Base-by-base conservation (phyloP, 37 sponge, comb jelly and placozoan species). In the Lycopodina hypogea region DNA sequence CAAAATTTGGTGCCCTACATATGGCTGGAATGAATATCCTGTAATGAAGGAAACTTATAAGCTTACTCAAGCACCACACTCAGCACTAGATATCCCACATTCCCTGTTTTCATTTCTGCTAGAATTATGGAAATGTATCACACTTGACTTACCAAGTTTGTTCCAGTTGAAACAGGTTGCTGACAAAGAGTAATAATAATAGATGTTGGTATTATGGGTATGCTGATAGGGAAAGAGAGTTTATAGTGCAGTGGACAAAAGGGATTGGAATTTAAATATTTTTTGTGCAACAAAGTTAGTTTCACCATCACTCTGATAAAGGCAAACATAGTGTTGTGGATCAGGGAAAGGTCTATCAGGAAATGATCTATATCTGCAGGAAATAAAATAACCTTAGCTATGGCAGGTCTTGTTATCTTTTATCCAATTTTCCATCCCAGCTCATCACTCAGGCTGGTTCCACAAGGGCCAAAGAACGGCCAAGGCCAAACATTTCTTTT, bases 221-320 rank as follows among this genome's bases (percentile, higher is more conserved):
- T 36, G 59, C 15, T 41, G 42, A 29, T 68, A 56, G 50, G 48
- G 36, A 12, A 77, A 26, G 18, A 71, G 42, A 14, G 74, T 36
- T 48, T 35, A 4, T 22, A 81, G 71, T 39, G 76, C 39, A 3
- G 42, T 40, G 42, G 84, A 51, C 0, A 81, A 78, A 12, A 87
- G 75, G 24, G 23, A 48, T 64, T 71, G 62, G 60, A 93, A 93
- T 40, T 78, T 72, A 1, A 81, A 83, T 53, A 84, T 93, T 71
- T 83, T 77, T 15, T 86, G 82, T 17, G n/a, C n/a, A n/a, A 93
- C 93, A 87, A 93, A 93, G 56, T 93, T 90, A 40, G 90, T 93
- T 72, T 93, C 93, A 71, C 93, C 88, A 63, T 93, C 88, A 18
- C 88, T 83, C 93, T 93, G 45, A 2, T n/a, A n/a, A n/a, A n/a